phyloP scores from a whole-genome alignment of 2,888 invertebrate species.

The Leucoptera coffeella region DNA sequence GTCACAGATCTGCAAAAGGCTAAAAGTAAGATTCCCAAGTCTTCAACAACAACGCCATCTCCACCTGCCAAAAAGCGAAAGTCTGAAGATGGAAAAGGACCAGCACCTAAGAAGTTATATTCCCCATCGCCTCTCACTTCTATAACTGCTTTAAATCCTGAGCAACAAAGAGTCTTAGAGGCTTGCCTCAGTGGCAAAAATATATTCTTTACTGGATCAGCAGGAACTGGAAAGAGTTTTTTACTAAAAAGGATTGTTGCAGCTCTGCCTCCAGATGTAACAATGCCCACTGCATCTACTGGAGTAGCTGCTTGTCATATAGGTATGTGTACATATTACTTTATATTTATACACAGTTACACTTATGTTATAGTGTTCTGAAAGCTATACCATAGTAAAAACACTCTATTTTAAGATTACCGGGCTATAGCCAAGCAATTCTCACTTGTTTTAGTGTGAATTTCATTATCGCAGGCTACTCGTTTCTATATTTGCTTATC shows the following conservation, averaged over 20 bases:
- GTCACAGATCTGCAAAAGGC: slow-evolving; percentile 64
- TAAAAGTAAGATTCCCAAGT: slow-evolving; percentile 52
- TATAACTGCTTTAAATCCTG: slow-evolving; percentile 44
- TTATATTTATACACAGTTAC: too few species aligned
- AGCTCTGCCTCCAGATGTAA: slow-evolving; percentile 83
- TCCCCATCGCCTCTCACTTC: slow-evolving; percentile 46
- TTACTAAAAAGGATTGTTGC: slow-evolving; percentile 79
- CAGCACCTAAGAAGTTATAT: slow-evolving; percentile 62
- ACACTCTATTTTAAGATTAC: too few species aligned
- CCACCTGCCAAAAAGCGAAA: slow-evolving; percentile 64
- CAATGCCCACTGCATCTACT: slow-evolving; percentile 90
- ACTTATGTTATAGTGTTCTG: too few species aligned
- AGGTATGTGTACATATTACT: too few species aligned
- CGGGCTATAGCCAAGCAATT: too few species aligned
- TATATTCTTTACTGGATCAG: slow-evolving; percentile 89
- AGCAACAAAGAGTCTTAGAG: slow-evolving; percentile 66
- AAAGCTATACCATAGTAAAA: too few species aligned
- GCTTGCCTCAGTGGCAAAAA: slow-evolving; percentile 72
- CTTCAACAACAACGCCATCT: slow-evolving; percentile 64
- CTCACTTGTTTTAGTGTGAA: too few species aligned
- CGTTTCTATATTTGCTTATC: too few species aligned
- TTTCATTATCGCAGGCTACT: too few species aligned
- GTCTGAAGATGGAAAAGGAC: slow-evolving; percentile 42
- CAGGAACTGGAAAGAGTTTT: slow-evolving; percentile 93
- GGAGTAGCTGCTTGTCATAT: slow-evolving; percentile 95